Base-by-base conservation (phyloP, 2,113 vertebrate genomes). In the Sclerurus mexicanus region DNA sequence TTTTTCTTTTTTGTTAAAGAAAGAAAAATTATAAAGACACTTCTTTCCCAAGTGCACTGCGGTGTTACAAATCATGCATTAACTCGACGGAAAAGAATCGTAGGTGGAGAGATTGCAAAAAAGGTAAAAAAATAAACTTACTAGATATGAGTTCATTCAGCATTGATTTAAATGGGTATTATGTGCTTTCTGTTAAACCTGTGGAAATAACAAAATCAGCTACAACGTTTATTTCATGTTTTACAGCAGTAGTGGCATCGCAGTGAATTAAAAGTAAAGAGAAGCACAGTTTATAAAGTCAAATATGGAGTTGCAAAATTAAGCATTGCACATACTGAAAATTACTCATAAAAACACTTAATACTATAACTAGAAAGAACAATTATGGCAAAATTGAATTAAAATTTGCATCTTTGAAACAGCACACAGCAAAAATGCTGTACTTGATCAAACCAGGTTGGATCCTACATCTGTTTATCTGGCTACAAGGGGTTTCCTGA, bases 1-100 rank as follows among this genome's bases (percentile, higher is more conserved):
- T 64, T 95, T 77, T 88, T 96, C 91, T 56, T 95, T 97, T 97
- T 96, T 87, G 85, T 97, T 97, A 83, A 97, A 99, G 98, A 98
- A 97, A 98, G 98, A 97, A 98, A 92, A 97, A 50, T 22, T 24
- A 87, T 97, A 37, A 98, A 98, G 94, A 92, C 96, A 14, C 8
- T 96, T 52, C 89, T 98, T 56, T 96, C 98, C 35, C 95, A 92
- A 64, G 7, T 97, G 49, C 81, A 92, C 50, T 99, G 98, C 8
- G 98, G 98, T 33, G 56, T 97, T 69, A 76, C 50, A 81, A 95
- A 96, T 66, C 67, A 56, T 33, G 25, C 3, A 3, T 56, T 64
- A 37, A 69, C 17, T 58, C 97, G 98, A 66, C 93, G 73, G 88
- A 99, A 98, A 79, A 98, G 98, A 90, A 97, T 98, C 8, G 0